Base-by-base conservation (phyloP, 2,797 vertebrate genomes). In the Coccyzus lansbergi region DNA sequence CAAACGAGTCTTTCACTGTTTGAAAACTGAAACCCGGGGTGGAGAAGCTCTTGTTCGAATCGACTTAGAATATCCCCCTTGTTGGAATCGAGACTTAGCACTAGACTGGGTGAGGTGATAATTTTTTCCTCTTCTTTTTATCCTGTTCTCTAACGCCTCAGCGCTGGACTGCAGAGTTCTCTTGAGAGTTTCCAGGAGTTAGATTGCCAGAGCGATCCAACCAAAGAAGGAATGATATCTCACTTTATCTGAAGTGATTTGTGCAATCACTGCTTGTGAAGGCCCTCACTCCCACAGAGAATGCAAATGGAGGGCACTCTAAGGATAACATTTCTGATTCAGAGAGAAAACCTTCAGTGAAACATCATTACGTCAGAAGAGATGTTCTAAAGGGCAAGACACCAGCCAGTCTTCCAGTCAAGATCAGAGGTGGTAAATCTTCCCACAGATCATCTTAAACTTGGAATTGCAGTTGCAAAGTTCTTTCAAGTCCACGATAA, bases 381-480 rank as follows among this genome's bases (percentile, higher is more conserved):
- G 64, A 91, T 46, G 64, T 83, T 94, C 90, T 77, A 78, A 86
- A 94, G 95, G 88, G 88, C 88, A 90, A 28, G 92, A 93, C 92
- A 95, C 55, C 69, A 87, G 92, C 40, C 82, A 83, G 88, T 92
- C 90, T 94, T 95, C 93, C 85, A 88, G 92, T 58, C 85, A 96
- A 90, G 85, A 95, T 92, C 85, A 94, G 93, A 94, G 90, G 53
- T 75, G 60, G 69, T 33, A 83, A 68, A 91, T 75, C 77, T 88
- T 94, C 77, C 80, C 80, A 80, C 52, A 91, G 46, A 90, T 90
- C 90, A 80, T 77, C 76, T 75, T 70, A 60, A 90, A 92, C 85
- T 93, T 83, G 72, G 69, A 86, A 94, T 63, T 71, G 49, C 72
- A 90, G 69, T 83, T 71, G 56, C 65, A 78, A 95, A 74, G 62